Percentiles rank a stretch among this genome's conserved stretches.
phyloP scores from a whole-genome alignment of 2,888 invertebrate genomes.

The Leucophora obtusa region DNA sequence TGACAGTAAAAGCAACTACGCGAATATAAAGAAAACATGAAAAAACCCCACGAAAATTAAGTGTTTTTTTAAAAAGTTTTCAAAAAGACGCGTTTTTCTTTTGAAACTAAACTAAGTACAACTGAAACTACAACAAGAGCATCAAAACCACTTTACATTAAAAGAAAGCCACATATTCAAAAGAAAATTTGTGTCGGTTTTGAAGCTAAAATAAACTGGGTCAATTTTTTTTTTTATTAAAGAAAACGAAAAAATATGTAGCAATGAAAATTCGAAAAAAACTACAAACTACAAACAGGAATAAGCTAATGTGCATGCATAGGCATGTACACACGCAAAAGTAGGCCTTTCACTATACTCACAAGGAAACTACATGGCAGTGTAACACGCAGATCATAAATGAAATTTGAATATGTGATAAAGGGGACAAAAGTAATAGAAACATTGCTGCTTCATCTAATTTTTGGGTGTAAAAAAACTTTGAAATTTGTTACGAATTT shows the following conservation, averaged over 20 bases:
- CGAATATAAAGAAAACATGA: background rate
- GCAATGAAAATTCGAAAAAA: background rate
- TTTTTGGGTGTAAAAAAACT: too few relatives aligned
- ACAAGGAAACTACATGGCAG: too few relatives aligned
- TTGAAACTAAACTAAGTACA: background rate
- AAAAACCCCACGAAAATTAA: constrained; percentile 8
- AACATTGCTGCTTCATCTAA: too few relatives aligned
- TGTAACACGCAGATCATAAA: too few relatives aligned
- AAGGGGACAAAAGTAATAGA: too few relatives aligned
- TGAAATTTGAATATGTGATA: too few relatives aligned
- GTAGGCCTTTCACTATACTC: background rate
- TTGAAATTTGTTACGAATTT: too few relatives aligned
- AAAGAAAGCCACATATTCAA: constrained; percentile 37
- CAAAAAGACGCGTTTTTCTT: background rate
- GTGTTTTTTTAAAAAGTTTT: background rate
- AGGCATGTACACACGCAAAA: constrained; percentile 23
- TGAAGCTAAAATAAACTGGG: constrained; percentile 49
- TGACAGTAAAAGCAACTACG: background rate
- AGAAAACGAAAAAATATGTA: background rate
- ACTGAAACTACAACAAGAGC: constrained; percentile 17
- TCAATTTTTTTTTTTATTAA: constrained; percentile 32
- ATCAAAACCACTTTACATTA: constrained; percentile 41
- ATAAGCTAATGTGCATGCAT: constrained; percentile 2
- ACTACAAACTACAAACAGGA: background rate
- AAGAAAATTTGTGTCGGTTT: constrained; percentile 52